phyloP scores from a whole-genome alignment of 2,797 vertebrate genomes.

The Pangasius macronema region DNA sequence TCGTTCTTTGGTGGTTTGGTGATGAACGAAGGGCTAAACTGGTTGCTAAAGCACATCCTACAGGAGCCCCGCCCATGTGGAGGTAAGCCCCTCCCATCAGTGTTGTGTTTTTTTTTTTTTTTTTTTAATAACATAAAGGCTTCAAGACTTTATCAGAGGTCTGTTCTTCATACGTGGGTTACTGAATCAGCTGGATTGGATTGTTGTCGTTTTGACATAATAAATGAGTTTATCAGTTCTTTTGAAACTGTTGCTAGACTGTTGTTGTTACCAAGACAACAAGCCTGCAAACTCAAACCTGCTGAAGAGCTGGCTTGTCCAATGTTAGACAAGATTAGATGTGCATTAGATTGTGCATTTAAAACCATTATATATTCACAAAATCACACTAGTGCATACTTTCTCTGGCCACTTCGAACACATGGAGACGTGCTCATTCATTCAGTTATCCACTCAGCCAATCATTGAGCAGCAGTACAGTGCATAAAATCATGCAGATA shows the following conservation, averaged over 20 bases:
- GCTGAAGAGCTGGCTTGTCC: neutral
- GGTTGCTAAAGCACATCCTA: constrained; percentile 92
- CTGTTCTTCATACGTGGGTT: neutral
- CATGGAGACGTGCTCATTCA: neutral
- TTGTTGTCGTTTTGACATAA: neutral
- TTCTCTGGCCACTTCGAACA: neutral
- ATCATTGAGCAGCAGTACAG: too few relatives aligned
- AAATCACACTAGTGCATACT: neutral
- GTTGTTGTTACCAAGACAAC: neutral
- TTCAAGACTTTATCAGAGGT: neutral
- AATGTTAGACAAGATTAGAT: neutral
- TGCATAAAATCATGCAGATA: too few relatives aligned
- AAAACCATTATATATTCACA: neutral
- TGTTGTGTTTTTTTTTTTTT: neutral
- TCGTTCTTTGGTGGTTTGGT: constrained; percentile 93
- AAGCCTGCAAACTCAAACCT: neutral
- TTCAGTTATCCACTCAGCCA: neutral
- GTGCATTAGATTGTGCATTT: neutral
- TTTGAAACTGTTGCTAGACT: neutral
- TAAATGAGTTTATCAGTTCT: neutral
- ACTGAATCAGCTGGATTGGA: neutral
- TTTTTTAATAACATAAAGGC: neutral
- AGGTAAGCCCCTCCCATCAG: constrained; percentile 74
- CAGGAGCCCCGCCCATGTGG: constrained; percentile 93
- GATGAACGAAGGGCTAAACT: constrained; percentile 94